Base-by-base conservation (phyloP, 1,140 invertebrate species). In the Solen grandis region DNA sequence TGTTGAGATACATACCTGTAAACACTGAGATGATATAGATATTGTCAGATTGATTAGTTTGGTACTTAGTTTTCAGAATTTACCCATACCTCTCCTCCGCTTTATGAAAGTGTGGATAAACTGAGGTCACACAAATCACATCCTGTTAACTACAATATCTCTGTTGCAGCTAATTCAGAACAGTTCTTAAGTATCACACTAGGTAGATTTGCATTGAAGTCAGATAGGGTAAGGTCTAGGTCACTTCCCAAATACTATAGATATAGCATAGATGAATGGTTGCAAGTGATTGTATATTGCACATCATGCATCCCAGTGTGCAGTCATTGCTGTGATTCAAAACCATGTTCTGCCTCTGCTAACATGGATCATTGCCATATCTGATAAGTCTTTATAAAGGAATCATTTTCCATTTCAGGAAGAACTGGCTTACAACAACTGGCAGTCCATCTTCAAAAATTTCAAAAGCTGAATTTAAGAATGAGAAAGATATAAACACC, bases 361-460 rank as follows among this genome's bases (percentile, higher is more conserved):
- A 8, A 46, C 19, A 10, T 46, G 19, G n/a, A n/a, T n/a, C n/a
- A n/a, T n/a, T n/a, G n/a, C n/a, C n/a, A n/a, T n/a, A 46, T 46
- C 19, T 46, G 8, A 46, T 10, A 19, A 46, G 19, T 46, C 8
- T 46, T 46, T 46, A 46, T 46, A 46, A 10, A 46, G 19, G 8
- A 19, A 10, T 54, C 38, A 27, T 72, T 52, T 84, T 80, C 0
- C 77, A 29, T 81, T 85, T 4, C 80, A 88, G 86, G 86, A 88
- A 83, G 70, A 62, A 72, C 1, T 88, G 88, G 88, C 80, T 88
- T 36, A 50, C 75, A 41, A 83, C 70, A 31, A 79, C 81, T 74
- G 88, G 88, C 13, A 89, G 87, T 83, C 85, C 83, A 46, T 86
- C 85, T 38, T 87, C 84, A 13, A 81, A 52, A 55, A 90, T 91